phyloP scores from a whole-genome alignment of 2,113 vertebrate species.

The Holacanthus passer region DNA sequence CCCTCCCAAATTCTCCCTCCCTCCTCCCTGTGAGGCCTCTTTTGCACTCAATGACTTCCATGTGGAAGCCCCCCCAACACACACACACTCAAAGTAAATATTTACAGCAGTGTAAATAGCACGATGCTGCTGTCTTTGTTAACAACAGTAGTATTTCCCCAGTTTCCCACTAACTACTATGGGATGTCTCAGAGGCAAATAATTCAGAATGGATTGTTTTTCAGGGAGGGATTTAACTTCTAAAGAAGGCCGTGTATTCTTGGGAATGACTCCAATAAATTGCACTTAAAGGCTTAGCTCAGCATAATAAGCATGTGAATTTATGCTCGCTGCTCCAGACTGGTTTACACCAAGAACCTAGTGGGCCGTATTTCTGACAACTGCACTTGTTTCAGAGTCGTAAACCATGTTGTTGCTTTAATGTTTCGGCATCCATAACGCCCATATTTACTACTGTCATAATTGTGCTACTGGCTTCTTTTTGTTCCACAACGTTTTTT shows the following conservation, averaged over 20 bases:
- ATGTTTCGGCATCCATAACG: conserved; percentile 27
- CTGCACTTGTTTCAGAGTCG: conserved; percentile 39
- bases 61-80: conserved; percentile 43
- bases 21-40: conserved; percentile 47
- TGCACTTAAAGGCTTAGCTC: conserved; percentile 56
- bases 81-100: conserved; percentile 57
- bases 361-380: conserved; percentile 46
- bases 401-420: conserved; percentile 39
- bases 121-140: conserved; percentile 37
- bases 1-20: background rate
- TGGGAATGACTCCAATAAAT: conserved; percentile 50
- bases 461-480: conserved; percentile 7
- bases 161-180: conserved; percentile 20
- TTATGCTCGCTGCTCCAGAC: conserved; percentile 41
- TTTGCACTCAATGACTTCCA: conserved; percentile 69
- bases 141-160: conserved; percentile 42
- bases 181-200: conserved; percentile 40
- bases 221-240: conserved; percentile 32
- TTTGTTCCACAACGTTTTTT: background rate
- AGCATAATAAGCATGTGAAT: conserved; percentile 53
- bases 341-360: conserved; percentile 38
- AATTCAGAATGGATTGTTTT: conserved; percentile 37
- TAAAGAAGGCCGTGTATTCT: conserved; percentile 30
- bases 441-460: conserved; percentile 22
- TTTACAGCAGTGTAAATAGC: conserved; percentile 53